A percentile compares a stretch with the other conserved stretches of the same genome.
phyloP scores from a whole-genome alignment of 2,888 invertebrate species.

The Molanna angustata region DNA sequence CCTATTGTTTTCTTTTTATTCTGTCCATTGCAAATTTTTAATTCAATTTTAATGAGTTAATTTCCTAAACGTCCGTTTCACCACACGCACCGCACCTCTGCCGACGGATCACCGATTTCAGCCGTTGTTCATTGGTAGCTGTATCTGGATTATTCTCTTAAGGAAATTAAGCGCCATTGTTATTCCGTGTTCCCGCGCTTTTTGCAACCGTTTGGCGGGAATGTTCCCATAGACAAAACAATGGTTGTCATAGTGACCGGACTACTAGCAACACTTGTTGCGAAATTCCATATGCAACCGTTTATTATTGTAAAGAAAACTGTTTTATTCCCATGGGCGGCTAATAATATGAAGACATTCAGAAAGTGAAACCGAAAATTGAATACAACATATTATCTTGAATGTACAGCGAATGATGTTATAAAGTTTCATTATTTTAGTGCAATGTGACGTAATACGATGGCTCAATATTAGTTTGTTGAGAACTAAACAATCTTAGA shows the following conservation, averaged over 20 bases:
- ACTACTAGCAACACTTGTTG: constrained; percentile 17
- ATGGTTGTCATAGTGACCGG: constrained; percentile 42
- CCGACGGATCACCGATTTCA: constrained; percentile 11
- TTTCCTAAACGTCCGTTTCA: constrained; percentile 17
- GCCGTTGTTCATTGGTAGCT: no score
- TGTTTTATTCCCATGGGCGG: constrained; percentile 10
- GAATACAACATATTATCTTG: no score
- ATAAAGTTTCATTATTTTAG: background rate
- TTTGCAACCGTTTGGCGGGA: constrained; percentile 57
- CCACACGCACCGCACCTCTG: constrained; percentile 22
- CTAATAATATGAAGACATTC: constrained; percentile 8
- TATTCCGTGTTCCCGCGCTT: constrained; percentile 51
- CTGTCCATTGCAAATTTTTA: constrained; percentile 19
- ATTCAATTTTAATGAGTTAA: constrained; percentile 10
- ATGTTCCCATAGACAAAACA: constrained; percentile 52
- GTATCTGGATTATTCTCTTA: constrained; percentile 20
- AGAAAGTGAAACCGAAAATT: constrained; percentile 5
- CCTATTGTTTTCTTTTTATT: constrained; percentile 7
- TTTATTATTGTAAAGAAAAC: constrained; percentile 7
- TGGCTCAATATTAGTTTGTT: no score
- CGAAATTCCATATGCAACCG: constrained; percentile 12
- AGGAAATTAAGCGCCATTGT: constrained; percentile 43
- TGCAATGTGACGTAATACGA: no score
- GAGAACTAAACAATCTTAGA: no score
- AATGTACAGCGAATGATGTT: background rate